Percentiles rank a stretch among this genome's conserved stretches.
Conservation (phyloP, 2,113 vertebrate genomes). For the Delphinus delphis region DNA sequence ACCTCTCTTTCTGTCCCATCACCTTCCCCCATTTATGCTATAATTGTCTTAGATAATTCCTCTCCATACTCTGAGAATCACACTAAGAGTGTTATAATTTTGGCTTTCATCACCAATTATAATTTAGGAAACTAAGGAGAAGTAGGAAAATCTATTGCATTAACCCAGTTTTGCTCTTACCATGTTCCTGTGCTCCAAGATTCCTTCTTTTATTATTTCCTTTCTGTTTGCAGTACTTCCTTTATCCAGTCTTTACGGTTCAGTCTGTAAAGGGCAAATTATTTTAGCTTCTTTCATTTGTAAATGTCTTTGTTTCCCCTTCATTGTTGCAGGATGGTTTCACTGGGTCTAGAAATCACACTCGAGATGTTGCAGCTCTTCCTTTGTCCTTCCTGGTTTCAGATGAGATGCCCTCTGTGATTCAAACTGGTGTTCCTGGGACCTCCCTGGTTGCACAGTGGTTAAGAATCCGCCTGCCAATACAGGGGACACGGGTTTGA, state of each 20-base stretch:
- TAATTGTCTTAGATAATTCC: background rate
- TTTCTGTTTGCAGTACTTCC: background rate
- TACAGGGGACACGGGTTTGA: too few species aligned
- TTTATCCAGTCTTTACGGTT: background rate
- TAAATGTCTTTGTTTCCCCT: background rate
- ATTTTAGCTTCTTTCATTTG: background rate
- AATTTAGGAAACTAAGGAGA: background rate
- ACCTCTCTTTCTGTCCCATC: background rate
- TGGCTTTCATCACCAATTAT: background rate
- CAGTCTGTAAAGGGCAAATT: background rate
- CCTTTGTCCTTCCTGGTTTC: background rate
- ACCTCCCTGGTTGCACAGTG: too few species aligned
- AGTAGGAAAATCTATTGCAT: background rate
- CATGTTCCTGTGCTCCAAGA: background rate
- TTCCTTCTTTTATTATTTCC: background rate
- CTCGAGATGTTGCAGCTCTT: background rate
- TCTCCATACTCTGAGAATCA: background rate
- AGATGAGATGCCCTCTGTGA: background rate
- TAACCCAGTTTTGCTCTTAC: background rate
- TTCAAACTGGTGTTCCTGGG: background rate
- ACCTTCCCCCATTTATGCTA: background rate
- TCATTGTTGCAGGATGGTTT: background rate
- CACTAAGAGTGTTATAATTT: background rate
- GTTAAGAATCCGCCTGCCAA: too few species aligned
- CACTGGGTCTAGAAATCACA: background rate